Evolutionary conservation across 2,113 vertebrate species (phyloP), one percentile per base, ranked within the genome.

Genomic region (Colinus virginianus): DNA sequence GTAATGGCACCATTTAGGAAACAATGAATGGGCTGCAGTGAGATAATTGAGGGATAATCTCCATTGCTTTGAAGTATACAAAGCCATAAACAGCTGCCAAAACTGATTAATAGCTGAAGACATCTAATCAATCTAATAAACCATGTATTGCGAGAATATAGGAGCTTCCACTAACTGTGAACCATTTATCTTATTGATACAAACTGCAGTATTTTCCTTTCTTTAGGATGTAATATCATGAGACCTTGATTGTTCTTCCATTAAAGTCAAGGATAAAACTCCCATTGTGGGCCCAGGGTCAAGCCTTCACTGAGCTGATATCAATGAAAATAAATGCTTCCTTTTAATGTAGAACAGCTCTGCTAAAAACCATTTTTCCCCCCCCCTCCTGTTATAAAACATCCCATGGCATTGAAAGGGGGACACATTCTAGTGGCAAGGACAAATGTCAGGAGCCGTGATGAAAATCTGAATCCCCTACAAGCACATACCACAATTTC

Each of bases 21-120:
- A 95, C 94, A 95, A 96, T 89, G 90, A 93, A 86, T 80, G 68
- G 93, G 64, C 58, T 88, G 84, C 86, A 84, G 74, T 55, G 82
- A 93, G 90, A 93, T 95, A 96, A 97, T 96, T 94, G 96, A 93
- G 72, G 69, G 88, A 93, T 94, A 90, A 95, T 96, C 94, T 87
- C 88, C 66, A 66, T 88, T 87, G 70, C 86, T 90, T 89, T 22
- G 8, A 96, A 95, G 83, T 85, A 94, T 58, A 95, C 90, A 95
- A 95, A 94, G 88, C 90, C 82, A 92, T 96, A 96, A 96, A 96
- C 93, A 95, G 83, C 88, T 93, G 90, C 66, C 77, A 94, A 90
- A 94, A 92, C 88, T 88, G 94, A 97, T 96, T 96, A 95, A 96
- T 94, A 95, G 95, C 91, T 4, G 62, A 82, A 90, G 88, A 78